These are phyloP conservation scores for Cliona cf. orientalis DNA, from an alignment of 37 sponge, comb jelly and placozoan genomes.

Conservation along the genomic window DNA sequence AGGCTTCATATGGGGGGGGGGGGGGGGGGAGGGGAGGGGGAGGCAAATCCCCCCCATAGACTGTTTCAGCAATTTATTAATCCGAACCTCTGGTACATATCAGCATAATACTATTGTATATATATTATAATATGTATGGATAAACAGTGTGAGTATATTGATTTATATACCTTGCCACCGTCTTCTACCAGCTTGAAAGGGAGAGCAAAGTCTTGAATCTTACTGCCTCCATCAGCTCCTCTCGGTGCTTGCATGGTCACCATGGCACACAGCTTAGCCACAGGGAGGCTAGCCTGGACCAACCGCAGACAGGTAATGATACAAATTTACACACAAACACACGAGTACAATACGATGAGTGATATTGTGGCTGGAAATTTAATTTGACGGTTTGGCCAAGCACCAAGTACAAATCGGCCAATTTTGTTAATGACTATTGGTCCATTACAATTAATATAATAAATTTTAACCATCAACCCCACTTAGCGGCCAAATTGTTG, in stretches of 20 bases:
- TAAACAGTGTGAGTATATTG: too few relatives aligned
- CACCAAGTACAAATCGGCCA: neutral
- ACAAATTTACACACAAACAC: slow-evolving; percentile 23
- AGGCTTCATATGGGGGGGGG: too few relatives aligned
- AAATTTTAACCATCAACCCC: too few relatives aligned
- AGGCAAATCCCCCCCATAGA: neutral
- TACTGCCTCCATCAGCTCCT: neutral
- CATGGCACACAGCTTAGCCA: slow-evolving; percentile 84
- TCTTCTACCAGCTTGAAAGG: slow-evolving; percentile 50
- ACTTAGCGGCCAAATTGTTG: neutral
- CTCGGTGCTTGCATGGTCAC: slow-evolving; percentile 60
- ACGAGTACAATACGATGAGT: too few relatives aligned
- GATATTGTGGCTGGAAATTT: too few relatives aligned
- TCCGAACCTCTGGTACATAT: too few relatives aligned
- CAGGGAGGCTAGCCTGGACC: slow-evolving; percentile 66
- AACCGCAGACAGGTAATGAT: neutral
- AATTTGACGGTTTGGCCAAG: neutral
- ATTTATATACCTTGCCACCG: too few relatives aligned
- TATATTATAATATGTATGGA: too few relatives aligned
- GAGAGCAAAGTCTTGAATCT: slow-evolving; percentile 48
- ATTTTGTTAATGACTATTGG: neutral
- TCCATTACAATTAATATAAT: neutral
- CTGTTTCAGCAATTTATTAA: too few relatives aligned
- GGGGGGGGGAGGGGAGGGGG: neutral
- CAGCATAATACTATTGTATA: too few relatives aligned